Evolutionary conservation across 2,888 invertebrate species (phyloP).

Genomic region (Phyto melanocephala): DNA sequence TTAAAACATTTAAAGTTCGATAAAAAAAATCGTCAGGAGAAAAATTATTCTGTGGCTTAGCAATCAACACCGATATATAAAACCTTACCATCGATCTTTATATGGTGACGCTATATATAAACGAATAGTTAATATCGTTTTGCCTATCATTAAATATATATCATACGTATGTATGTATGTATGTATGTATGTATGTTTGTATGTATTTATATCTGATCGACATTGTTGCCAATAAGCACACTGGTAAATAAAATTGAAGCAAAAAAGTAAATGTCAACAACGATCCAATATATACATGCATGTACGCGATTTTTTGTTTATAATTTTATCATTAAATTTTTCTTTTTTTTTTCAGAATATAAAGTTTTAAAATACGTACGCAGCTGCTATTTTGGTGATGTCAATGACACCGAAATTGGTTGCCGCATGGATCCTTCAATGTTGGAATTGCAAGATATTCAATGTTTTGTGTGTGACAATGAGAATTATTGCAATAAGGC

Average conservation of each 20-base stretch:
- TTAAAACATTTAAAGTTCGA: too few relatives aligned
- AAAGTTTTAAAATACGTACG: conserved; percentile 70
- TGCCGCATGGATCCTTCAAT: conserved; percentile 72
- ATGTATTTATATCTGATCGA: neutral
- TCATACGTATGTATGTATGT: neutral
- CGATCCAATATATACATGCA: neutral
- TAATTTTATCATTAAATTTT: too few relatives aligned
- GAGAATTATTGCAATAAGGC: conserved; percentile 72
- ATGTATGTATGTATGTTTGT: too few relatives aligned
- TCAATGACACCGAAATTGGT: conserved; percentile 72
- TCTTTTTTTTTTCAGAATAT: conserved; percentile 68
- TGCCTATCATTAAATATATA: too few relatives aligned
- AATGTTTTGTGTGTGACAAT: conserved; percentile 72
- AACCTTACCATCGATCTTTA: too few relatives aligned
- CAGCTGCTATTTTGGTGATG: conserved; percentile 74
- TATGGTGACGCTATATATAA: too few relatives aligned
- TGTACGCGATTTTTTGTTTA: neutral
- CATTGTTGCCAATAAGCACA: neutral
- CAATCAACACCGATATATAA: too few relatives aligned
- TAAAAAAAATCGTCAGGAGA: too few relatives aligned
- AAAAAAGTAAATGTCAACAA: neutral
- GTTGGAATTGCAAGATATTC: conserved; percentile 68
- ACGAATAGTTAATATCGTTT: too few relatives aligned
- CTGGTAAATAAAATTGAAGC: neutral
- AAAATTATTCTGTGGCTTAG: too few relatives aligned